These are phyloP conservation scores for Deilephila elpenor DNA, from an alignment of 2,888 invertebrate species.

Conservation along the genomic window DNA sequence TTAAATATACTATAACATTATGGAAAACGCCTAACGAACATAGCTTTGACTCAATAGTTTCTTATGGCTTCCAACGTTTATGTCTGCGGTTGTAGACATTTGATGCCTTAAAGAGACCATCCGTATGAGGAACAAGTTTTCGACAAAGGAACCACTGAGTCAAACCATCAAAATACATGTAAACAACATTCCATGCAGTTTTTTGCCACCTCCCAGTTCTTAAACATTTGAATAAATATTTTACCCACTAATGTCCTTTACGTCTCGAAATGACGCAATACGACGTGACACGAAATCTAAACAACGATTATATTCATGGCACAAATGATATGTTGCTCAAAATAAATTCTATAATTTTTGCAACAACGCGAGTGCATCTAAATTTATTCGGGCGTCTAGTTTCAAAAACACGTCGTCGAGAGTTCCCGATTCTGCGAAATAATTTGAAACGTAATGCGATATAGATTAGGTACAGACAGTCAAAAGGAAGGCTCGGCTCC, in stretches of 20 bases:
- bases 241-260: slow-evolving; percentile 56
- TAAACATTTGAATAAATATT: slow-evolving; percentile 59
- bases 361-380: slow-evolving; percentile 15
- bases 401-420: slow-evolving; percentile 17
- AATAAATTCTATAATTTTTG: slow-evolving; percentile 19
- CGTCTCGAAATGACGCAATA: slow-evolving; percentile 59
- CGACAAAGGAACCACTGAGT: slow-evolving; percentile 27
- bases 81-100: not conserved
- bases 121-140: slow-evolving; percentile 19
- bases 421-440: slow-evolving; percentile 24
- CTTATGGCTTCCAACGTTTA: not conserved
- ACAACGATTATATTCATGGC: slow-evolving; percentile 34
- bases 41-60: not conserved
- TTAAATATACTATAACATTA: not conserved
- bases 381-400: not conserved
- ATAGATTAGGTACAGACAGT: slow-evolving; percentile 37
- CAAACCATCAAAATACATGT: slow-evolving; percentile 39
- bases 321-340: slow-evolving; percentile 24
- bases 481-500: slow-evolving; percentile 53
- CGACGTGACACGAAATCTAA: slow-evolving; percentile 56
- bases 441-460: slow-evolving; percentile 29
- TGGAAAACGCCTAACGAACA: not conserved
- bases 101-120: slow-evolving; percentile 14
- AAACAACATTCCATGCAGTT: slow-evolving; percentile 71
- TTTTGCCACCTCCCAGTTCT: slow-evolving; percentile 63